Percentiles rank a stretch among this genome's conserved stretches.
Evolutionary conservation across 2,113 vertebrate genomes (phyloP).

Genomic region (Hylia prasina): DNA sequence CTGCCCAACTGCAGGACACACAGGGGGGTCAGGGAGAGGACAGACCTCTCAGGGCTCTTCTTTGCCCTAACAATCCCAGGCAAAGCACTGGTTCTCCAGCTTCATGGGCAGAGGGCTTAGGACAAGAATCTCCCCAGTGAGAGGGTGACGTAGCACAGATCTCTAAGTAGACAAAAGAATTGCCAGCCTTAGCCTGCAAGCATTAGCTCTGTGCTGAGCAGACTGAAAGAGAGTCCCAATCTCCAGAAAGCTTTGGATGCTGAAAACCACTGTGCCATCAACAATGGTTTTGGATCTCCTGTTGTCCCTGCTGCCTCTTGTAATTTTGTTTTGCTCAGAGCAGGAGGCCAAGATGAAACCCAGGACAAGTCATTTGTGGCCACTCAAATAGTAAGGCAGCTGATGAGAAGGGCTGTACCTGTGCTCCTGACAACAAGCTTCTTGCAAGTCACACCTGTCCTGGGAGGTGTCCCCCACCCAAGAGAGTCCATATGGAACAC

Average conservation of each 20-base stretch:
- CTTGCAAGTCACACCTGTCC: not conserved
- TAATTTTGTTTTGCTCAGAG: not conserved
- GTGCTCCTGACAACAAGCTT: not conserved
- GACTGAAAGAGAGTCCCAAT: not conserved
- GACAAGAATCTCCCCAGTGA: not conserved
- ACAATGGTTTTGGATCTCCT: not conserved
- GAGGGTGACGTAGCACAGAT: not conserved
- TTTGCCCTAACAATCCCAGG: not conserved
- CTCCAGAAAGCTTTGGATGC: not conserved
- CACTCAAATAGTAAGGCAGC: not conserved
- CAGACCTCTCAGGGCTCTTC: not conserved
- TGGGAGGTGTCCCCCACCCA: not conserved
- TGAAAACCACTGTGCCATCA: not conserved
- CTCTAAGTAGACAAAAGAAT: not conserved
- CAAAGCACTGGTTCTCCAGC: not conserved
- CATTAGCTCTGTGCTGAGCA: not conserved
- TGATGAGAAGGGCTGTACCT: not conserved
- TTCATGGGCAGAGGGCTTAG: not conserved
- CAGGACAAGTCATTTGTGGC: not conserved
- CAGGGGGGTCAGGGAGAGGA: not conserved
- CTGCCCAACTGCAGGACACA: not conserved
- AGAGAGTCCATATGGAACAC: not conserved
- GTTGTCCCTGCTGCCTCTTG: not conserved
- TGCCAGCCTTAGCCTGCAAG: not conserved
- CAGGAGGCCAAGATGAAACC: not conserved